Evolutionary conservation across 2,113 vertebrate species (phyloP).

Genomic region (Ptyas mucosa): DNA sequence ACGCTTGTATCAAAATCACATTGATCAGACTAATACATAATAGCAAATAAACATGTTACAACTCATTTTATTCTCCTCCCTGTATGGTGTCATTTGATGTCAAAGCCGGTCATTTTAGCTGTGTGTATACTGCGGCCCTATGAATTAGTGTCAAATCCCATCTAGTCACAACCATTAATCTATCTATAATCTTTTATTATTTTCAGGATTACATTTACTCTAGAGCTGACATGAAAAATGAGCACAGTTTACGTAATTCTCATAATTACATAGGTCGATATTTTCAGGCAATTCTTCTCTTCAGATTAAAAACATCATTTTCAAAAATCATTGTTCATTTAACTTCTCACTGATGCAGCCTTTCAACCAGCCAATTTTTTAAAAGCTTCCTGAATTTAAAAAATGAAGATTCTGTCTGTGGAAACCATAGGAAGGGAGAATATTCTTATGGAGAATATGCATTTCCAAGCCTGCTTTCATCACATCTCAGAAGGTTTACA

Average conservation of each 20-base stretch:
- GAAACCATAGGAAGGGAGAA: no score
- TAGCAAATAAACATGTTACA: neutral
- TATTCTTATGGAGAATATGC: no score
- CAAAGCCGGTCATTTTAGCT: neutral
- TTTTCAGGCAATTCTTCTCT: neutral
- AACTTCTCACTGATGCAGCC: neutral
- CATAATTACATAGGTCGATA: neutral
- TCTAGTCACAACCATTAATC: neutral
- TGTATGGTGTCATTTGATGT: neutral
- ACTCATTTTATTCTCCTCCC: neutral
- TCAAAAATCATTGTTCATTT: neutral
- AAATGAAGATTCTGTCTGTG: no score
- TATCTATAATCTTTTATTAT: neutral
- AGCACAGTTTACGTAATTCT: neutral
- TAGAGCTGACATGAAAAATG: neutral
- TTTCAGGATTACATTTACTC: neutral
- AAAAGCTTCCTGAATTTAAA: no score
- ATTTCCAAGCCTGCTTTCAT: no score
- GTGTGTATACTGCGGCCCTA: no score
- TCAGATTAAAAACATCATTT: neutral
- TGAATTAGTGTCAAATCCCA: neutral
- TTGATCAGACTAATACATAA: neutral
- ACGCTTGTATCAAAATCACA: no score
- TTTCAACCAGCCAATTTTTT: neutral
- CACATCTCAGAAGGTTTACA: no score